These are phyloP conservation scores for Chelonia mydas DNA, from an alignment of 2,797 vertebrate genomes.

Conservation along the genomic window DNA sequence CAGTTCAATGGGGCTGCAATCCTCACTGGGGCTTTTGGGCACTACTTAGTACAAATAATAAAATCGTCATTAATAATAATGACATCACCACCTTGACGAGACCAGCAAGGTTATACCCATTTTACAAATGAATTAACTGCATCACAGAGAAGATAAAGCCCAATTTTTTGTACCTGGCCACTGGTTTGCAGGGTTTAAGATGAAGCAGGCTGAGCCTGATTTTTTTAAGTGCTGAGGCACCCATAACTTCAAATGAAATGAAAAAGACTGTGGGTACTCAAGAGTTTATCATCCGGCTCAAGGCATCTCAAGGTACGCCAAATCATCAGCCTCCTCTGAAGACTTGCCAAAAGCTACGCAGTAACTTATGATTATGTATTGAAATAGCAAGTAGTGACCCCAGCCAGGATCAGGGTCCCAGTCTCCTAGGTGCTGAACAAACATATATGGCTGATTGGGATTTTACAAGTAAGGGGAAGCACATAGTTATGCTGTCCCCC, in stretches of 20 bases:
- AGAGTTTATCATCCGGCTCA: neutral
- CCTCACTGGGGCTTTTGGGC: neutral
- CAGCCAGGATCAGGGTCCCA: neutral
- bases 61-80: neutral
- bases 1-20: neutral
- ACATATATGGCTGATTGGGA: neutral
- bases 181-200: neutral
- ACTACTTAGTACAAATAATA: neutral
- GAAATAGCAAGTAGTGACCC: neutral
- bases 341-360: neutral
- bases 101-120: neutral
- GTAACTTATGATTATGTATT: neutral
- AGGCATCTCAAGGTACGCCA: neutral
- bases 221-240: neutral
- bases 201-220: neutral
- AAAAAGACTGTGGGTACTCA: fast-evolving
- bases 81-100: neutral
- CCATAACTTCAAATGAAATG: neutral
- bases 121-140: neutral
- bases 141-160: neutral
- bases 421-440: neutral
- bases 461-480: neutral
- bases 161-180: neutral
- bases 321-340: neutral
- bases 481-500: neutral